Percentiles rank a stretch among this genome's conserved stretches.
These are phyloP conservation scores for Antrozous pallidus DNA, from an alignment of 2,797 vertebrate genomes.

Conservation along the genomic window DNA sequence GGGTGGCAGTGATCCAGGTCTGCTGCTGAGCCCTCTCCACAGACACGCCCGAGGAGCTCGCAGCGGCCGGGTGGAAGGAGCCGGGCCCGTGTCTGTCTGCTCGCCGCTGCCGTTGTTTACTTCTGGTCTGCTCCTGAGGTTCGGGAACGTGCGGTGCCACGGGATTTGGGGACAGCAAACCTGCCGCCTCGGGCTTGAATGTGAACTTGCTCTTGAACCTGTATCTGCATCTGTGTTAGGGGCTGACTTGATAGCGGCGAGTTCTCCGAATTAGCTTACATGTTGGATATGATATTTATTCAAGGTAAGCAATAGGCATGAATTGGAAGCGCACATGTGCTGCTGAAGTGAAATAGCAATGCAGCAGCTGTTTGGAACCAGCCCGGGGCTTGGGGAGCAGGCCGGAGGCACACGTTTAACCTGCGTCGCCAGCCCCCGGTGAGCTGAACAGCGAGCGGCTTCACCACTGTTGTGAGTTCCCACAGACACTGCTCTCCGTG, in stretches of 20 bases:
- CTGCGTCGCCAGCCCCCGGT: not conserved
- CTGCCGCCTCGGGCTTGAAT: too few species aligned
- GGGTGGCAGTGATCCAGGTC: not conserved
- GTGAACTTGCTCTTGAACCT: not conserved
- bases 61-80: not conserved
- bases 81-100: not conserved
- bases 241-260: not conserved
- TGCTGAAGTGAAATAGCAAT: not conserved
- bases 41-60: too few species aligned
- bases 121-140: not conserved
- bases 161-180: not conserved
- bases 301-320: not conserved
- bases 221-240: not conserved
- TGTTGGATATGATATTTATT: not conserved
- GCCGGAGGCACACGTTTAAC: not conserved
- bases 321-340: not conserved
- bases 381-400: not conserved
- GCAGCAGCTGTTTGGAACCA: not conserved
- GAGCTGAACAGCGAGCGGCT: not conserved
- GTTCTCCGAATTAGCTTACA: not conserved
- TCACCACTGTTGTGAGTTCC: not conserved
- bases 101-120: not conserved
- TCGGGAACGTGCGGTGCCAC: not conserved
- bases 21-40: not conserved
- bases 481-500: not conserved